Base-by-base conservation (phyloP, 2,888 invertebrate species). In the Isoperla grammatica region DNA sequence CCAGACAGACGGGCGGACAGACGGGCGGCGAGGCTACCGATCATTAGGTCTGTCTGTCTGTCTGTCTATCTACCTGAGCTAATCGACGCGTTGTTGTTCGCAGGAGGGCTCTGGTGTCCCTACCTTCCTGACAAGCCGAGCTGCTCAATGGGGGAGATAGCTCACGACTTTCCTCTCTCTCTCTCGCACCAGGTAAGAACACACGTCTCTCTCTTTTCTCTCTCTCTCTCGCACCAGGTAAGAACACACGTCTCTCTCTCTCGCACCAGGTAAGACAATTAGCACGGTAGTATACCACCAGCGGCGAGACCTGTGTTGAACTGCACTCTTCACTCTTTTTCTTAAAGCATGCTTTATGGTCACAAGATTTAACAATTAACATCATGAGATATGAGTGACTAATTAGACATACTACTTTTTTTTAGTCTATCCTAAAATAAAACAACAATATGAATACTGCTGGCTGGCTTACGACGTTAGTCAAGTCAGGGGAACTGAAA, bases 81-180 rank as follows among this genome's bases (percentile, higher is more conserved):
- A 11, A 46, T 46, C 22, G 20, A 22, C n/a, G 46, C 12, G 9
- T 37, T 11, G 19, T 39, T 53, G 53, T 53, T 37, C n/a, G 53
- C 45, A 45, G 57, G 53, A 46, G 39, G 56, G 5, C 35, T 61
- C 22, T 61, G 58, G 56, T 58, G 61, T 35, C 56, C 61, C 4
- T 58, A 61, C 23, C 56, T 60, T 12, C 45, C 56, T 1, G 19
- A 15, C 1, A 11, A 17, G 2, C 45, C 45, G 19, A 13, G 42
- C 35, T 15, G 11, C 45, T 37, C 49, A 17, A 62, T 62, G 62
- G 64, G 59, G 13, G 62, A 62, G 49, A 59, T 59, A 22, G 57
- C 59, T 2, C 54, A 59, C 12, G 63, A 61, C 13, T 20, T 42
- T 29, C 55, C 56, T 9, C 19, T 49, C 12, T 53, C 63, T 19